Percentiles rank a stretch among this genome's conserved stretches.
Evolutionary conservation across 2,113 vertebrate species (phyloP).

Genomic region (Pelodiscus sinensis): DNA sequence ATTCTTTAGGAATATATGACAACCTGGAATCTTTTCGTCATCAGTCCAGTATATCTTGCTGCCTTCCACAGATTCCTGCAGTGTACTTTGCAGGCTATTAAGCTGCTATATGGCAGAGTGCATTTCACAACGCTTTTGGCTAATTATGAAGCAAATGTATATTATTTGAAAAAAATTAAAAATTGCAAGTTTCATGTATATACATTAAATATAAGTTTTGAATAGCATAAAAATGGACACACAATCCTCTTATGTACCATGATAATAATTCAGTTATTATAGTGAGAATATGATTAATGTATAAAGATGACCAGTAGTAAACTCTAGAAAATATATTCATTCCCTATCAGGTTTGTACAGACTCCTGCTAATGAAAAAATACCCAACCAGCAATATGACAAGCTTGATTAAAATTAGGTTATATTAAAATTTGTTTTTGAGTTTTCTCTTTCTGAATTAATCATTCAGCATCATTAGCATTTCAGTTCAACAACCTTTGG

Average conservation of each 20-base stretch:
- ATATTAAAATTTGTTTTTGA: no score
- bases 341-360: not conserved
- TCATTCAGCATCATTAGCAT: slow-evolving; percentile 34
- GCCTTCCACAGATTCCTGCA: not conserved
- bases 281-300: not conserved
- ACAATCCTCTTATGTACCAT: not conserved
- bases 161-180: not conserved
- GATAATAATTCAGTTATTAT: not conserved
- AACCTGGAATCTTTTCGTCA: not conserved
- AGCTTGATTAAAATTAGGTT: no score
- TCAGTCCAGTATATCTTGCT: not conserved
- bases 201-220: not conserved
- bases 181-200: not conserved
- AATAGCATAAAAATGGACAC: not conserved
- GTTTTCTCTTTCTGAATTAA: no score
- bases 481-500: slow-evolving; percentile 37
- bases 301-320: not conserved
- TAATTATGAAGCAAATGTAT: not conserved
- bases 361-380: slow-evolving; percentile 4
- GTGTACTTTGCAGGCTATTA: not conserved
- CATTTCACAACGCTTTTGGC: not conserved
- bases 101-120: not conserved
- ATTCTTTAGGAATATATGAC: not conserved
- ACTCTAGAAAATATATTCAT: not conserved
- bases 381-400: not conserved